Base-by-base conservation (phyloP, 2,797 vertebrate species). In the Pseudochirops cupreus region DNA sequence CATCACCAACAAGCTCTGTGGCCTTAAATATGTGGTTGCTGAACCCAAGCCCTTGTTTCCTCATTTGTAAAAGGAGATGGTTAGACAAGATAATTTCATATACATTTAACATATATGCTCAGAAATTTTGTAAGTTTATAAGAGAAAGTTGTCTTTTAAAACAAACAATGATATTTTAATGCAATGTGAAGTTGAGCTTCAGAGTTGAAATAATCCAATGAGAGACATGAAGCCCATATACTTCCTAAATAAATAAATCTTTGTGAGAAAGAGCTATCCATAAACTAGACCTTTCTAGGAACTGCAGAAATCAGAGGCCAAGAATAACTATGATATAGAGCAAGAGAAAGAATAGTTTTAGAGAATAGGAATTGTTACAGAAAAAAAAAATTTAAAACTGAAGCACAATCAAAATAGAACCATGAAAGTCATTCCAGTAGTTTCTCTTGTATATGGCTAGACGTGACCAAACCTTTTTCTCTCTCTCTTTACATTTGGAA, bases 1-100 rank as follows among this genome's bases (percentile, higher is more conserved):
- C 54, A 54, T 97, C 82, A 52, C 21, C 74, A 46, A 26, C n/a
- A 21, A 46, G 18, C 6, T 74, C n/a, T 11, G 39, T 82, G 74
- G 9, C 39, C 74, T 46, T 82, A 46, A 14, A 46, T 46, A 39
- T 82, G 21, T 82, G 94, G n/a, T 39, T 21, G 50, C n/a, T 92
- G 52, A 57, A 91, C n/a, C 53, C 93, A 92, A 59, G 12, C 91
- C 4, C 58, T 52, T 52, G 21, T 95, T 93, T 94, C 53, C 91
- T 92, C 59, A 91, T 94, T 94, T 46, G 5, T 90, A 87, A 58
- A 93, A 93, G 57, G 28, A 82, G 16, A 14, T 67, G 31, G 1
- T 67, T 67, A 24, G 33, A 67, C 58, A 59, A n/a, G 31, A 7
- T 74, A 6, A 74, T 74, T 74, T 39, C 16, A 74, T 18, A 1